Conservation (phyloP, 1,140 invertebrate genomes). For the Anthonomus grandis region DNA sequence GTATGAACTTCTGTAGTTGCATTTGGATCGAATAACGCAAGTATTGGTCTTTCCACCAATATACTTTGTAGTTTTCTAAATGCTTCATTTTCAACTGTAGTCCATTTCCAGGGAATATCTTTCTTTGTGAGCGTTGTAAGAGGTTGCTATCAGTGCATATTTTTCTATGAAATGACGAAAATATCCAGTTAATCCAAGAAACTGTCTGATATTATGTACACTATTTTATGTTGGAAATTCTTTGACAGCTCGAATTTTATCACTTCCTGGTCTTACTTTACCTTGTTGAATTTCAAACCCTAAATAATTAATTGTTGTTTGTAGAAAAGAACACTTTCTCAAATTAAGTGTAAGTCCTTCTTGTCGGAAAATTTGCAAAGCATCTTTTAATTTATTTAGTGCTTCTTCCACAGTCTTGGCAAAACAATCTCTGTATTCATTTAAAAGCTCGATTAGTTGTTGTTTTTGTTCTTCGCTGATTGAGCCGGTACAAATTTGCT, state of each 20-base stretch:
- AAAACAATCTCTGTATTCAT: too few relatives aligned
- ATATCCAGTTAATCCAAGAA: slow-evolving; percentile 37
- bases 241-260: slow-evolving; percentile 41
- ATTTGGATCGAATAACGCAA: slow-evolving; percentile 38
- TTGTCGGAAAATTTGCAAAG: slow-evolving; percentile 22
- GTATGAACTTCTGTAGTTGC: slow-evolving; percentile 41
- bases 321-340: slow-evolving; percentile 40
- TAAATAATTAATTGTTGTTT: slow-evolving; percentile 34
- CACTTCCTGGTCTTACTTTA: slow-evolving; percentile 33
- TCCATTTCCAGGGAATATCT: slow-evolving; percentile 30
- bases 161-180: slow-evolving; percentile 40
- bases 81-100: slow-evolving; percentile 30
- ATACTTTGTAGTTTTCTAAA: slow-evolving; percentile 29
- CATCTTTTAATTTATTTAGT: slow-evolving; percentile 24
- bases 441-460: too few relatives aligned
- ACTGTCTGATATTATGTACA: slow-evolving; percentile 33
- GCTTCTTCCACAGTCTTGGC: slow-evolving; percentile 29
- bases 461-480: slow-evolving; percentile 12
- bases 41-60: slow-evolving; percentile 30
- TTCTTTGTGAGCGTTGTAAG: slow-evolving; percentile 42
- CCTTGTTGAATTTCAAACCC: slow-evolving; percentile 39
- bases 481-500: slow-evolving; percentile 11
- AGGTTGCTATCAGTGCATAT: slow-evolving; percentile 39
- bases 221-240: slow-evolving; percentile 30
- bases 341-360: slow-evolving; percentile 41